phyloP scores from a whole-genome alignment of 2,113 vertebrate genomes.

The Ceyx margarethae region DNA sequence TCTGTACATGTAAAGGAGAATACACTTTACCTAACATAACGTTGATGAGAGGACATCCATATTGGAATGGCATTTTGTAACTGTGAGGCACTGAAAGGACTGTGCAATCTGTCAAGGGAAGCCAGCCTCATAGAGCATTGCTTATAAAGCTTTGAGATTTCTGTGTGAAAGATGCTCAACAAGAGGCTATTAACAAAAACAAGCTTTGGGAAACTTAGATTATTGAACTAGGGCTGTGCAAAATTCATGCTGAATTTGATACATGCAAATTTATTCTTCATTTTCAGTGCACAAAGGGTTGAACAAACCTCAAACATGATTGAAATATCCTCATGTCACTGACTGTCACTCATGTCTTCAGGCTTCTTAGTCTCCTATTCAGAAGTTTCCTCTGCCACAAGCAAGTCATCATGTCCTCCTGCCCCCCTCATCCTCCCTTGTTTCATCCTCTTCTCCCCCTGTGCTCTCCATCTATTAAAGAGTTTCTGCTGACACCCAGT shows the following conservation, averaged over 20 bases:
- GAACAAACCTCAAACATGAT: not conserved
- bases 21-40: not conserved
- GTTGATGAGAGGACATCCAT: not conserved
- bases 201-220: not conserved
- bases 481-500: not conserved
- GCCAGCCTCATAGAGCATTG: accelerated
- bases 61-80: not conserved
- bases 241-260: conserved; percentile 27
- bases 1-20: not conserved
- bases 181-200: not conserved
- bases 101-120: not conserved
- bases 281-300: not conserved
- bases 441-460: not conserved
- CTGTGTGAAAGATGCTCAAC: not conserved
- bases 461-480: not conserved
- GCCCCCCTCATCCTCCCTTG: not conserved
- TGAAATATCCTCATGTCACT: not conserved
- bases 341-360: not conserved
- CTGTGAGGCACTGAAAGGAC: not conserved
- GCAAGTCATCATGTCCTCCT: not conserved
- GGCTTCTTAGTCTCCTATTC: not conserved
- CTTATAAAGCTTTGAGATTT: not conserved
- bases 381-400: not conserved
- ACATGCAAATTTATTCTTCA: not conserved
- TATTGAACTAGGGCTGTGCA: not conserved